Evolutionary conservation across 1,140 invertebrate genomes (phyloP), one percentile per base, ranked within the genome.

Genomic region (Tetramorium parvispinum): DNA sequence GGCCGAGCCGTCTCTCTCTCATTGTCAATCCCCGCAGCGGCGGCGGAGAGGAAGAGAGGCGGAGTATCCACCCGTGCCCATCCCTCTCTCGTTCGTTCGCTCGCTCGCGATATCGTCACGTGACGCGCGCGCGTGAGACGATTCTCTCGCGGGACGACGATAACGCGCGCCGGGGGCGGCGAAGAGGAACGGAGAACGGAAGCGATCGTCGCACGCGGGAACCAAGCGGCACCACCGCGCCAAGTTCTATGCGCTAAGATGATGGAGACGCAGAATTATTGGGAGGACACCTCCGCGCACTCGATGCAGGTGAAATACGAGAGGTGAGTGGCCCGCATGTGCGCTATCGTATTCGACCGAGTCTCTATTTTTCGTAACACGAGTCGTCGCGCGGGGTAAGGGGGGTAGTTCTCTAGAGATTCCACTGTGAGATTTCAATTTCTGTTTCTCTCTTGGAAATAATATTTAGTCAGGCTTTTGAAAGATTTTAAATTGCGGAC

Each of bases 211-310:
- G 89, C 13, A 3, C 0, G 78, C 40, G 75, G 81, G 57, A 57
- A 32, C 13, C 0, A 5, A 88, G 55, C 70, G 83, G 55, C 37
- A 49, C 13, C 53, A 77, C 55, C 71, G 73, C 71, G 73, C 27
- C 43, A 21, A 8, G 68, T 93, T 94, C 92, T 94, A 95, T 94
- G 94, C 92, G 81, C 85, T 92, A 94, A 92, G 85, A 95, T 95
- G 94, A 95, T 95, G 95, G 95, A 95, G 68, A 95, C 94, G 51
- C 94, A 95, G 90, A 94, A 95, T 91, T 95, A 95, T 71, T 95
- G 95, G 95, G 94, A 95, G 90, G 95, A 95, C 75, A 95, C 85
- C 88, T 93, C 93, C 32, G 91, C 94, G 65, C 94, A 95, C 88
- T 92, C 94, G 21, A 95, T 95, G 94, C 94, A 95, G 87, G 94